Percentiles rank a stretch among this genome's conserved stretches.
These are phyloP conservation scores for Squalus acanthias DNA, from an alignment of 2,797 vertebrate genomes.

Conservation along the genomic window DNA sequence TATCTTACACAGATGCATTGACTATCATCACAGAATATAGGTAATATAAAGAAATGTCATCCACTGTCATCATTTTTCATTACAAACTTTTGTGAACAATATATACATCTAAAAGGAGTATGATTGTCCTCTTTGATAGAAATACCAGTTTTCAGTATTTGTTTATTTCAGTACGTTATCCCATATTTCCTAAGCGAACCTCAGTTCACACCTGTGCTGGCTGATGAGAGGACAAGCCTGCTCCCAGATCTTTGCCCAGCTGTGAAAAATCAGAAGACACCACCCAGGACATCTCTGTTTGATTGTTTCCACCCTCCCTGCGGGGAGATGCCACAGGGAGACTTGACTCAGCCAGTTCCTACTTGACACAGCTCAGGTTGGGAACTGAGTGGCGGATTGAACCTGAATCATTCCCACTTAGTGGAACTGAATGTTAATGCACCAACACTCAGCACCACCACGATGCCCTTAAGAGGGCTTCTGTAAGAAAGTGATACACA, in stretches of 20 bases:
- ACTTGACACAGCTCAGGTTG: background rate
- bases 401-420: background rate
- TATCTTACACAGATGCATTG: background rate
- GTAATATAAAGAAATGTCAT: background rate
- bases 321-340: background rate
- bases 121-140: background rate
- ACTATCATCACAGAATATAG: background rate
- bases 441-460: background rate
- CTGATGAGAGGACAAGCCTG: background rate
- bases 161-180: background rate
- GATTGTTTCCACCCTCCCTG: background rate
- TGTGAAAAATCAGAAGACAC: background rate
- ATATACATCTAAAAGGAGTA: background rate
- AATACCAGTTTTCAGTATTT: background rate
- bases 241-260: background rate
- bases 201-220: background rate
- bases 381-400: background rate
- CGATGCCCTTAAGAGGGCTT: background rate
- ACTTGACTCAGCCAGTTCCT: background rate
- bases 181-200: background rate
- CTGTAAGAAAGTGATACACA: background rate
- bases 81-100: background rate
- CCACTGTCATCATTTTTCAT: background rate
- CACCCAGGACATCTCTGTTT: background rate
- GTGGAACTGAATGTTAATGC: background rate